These are phyloP conservation scores for Podilymbus podiceps DNA, from an alignment of 2,113 vertebrate genomes.

Conservation along the genomic window DNA sequence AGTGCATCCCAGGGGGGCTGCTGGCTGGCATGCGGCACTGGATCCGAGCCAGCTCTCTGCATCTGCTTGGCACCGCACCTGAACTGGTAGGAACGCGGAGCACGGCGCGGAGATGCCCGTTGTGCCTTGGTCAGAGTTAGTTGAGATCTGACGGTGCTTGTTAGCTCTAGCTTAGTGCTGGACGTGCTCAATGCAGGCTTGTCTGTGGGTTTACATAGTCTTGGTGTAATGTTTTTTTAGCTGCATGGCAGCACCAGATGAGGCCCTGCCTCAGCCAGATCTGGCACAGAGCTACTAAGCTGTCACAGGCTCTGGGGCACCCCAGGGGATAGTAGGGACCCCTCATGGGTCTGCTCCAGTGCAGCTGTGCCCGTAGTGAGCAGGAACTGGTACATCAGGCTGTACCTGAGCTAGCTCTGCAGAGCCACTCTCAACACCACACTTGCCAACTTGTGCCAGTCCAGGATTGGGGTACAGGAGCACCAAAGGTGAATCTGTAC, in stretches of 20 bases:
- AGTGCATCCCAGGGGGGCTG: neutral
- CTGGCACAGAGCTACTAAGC: neutral
- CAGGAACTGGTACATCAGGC: neutral
- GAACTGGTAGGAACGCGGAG: neutral
- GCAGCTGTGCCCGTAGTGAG: neutral
- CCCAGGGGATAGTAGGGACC: neutral
- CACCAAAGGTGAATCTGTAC: neutral
- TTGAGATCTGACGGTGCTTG: neutral
- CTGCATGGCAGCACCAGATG: neutral
- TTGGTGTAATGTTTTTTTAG: neutral
- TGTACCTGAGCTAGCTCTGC: neutral
- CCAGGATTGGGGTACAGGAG: neutral
- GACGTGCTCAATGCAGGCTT: rapidly evolving
- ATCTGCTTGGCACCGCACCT: neutral
- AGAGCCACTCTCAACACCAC: neutral
- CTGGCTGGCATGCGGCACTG: neutral
- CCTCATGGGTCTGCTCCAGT: neutral
- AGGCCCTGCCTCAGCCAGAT: neutral
- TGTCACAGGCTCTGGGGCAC: neutral
- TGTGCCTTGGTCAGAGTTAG: neutral
- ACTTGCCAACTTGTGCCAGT: neutral
- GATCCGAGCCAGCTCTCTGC: neutral
- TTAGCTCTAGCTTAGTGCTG: neutral
- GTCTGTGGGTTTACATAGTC: neutral
- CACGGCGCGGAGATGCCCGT: neutral